Evolutionary conservation across 2,113 vertebrate species (phyloP).

Genomic region (Neoarius graeffei): DNA sequence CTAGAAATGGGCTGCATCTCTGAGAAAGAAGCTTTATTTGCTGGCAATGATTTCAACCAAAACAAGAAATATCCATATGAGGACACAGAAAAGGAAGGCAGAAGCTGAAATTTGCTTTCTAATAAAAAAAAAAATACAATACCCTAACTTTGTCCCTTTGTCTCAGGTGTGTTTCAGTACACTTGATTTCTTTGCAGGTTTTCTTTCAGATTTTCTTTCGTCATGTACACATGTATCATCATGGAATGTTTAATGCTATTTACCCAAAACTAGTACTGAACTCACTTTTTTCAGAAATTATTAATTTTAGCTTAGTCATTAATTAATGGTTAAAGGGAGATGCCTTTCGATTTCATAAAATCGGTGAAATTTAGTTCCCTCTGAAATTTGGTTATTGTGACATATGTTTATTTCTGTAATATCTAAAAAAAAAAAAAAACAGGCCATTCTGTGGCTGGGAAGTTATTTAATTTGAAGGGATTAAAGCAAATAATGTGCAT

Average conservation of each 20-base stretch:
- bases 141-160: conserved; percentile 1
- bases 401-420: no score
- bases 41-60: conserved; percentile 41
- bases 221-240: neutral
- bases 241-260: neutral
- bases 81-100: conserved; percentile 39
- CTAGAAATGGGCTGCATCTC: conserved; percentile 57
- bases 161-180: conserved; percentile 19
- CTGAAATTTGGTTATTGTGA: no score
- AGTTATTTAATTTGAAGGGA: no score
- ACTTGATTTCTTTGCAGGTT: neutral
- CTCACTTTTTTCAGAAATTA: neutral
- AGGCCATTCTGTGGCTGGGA: no score
- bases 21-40: conserved; percentile 54
- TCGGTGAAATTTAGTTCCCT: no score
- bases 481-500: no score
- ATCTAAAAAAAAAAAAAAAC: no score
- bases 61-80: conserved; percentile 67
- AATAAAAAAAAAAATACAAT: conserved; percentile 28
- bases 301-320: neutral
- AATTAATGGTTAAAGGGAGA: no score
- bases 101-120: conserved; percentile 23
- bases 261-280: neutral
- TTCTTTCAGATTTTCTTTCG: neutral
- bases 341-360: no score